Percentiles rank a stretch among this genome's conserved stretches.
Conservation (phyloP, 2,113 vertebrate species). For the Melanocharis versteri region DNA sequence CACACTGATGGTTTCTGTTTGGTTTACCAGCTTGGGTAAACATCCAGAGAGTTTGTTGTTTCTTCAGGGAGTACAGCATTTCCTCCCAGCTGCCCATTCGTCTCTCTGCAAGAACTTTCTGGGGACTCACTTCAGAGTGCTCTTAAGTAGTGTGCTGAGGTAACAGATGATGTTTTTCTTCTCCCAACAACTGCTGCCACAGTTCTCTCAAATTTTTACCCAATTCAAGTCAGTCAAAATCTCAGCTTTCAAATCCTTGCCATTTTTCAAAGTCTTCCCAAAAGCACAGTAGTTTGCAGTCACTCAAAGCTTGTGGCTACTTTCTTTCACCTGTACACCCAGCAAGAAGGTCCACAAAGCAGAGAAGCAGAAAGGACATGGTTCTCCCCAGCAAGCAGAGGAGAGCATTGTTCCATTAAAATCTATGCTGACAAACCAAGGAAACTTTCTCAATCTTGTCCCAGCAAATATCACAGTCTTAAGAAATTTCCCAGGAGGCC, state of each 20-base stretch:
- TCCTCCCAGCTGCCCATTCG: background rate
- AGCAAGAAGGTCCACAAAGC: background rate
- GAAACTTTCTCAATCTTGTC: background rate
- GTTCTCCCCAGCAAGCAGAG: background rate
- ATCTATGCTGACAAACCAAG: background rate
- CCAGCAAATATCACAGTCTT: background rate
- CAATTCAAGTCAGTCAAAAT: background rate
- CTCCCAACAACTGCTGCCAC: background rate
- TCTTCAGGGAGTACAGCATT: background rate
- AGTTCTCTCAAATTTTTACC: background rate
- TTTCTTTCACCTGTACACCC: background rate
- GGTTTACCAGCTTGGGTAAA: slow-evolving; percentile 6
- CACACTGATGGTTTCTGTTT: background rate
- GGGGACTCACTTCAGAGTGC: background rate
- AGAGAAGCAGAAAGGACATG: background rate
- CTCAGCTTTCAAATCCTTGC: background rate
- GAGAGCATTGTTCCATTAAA: background rate
- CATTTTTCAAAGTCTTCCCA: background rate
- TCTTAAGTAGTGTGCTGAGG: background rate
- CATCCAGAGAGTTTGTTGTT: background rate
- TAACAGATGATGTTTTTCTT: background rate
- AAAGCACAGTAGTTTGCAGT: background rate
- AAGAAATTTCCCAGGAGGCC: background rate
- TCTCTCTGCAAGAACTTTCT: background rate
- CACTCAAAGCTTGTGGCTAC: background rate